phyloP scores from a whole-genome alignment of 2,113 vertebrate genomes.

The Salvator merianae region DNA sequence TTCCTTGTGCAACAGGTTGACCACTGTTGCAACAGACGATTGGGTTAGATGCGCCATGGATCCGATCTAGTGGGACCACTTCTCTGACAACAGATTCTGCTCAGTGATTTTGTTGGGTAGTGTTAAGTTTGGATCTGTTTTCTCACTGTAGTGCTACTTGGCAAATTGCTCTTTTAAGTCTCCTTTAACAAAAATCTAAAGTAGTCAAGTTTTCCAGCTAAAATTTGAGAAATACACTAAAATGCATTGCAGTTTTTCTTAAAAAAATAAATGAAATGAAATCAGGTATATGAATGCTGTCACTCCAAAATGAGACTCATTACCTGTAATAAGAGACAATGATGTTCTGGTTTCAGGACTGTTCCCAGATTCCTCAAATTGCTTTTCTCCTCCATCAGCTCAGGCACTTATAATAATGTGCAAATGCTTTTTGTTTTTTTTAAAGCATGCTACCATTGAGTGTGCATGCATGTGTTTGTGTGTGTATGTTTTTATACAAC shows the following conservation, averaged over 20 bases:
- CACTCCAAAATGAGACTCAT: slow-evolving; percentile 38
- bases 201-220: background rate
- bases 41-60: too few species aligned
- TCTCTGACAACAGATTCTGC: background rate
- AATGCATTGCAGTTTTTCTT: background rate
- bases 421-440: background rate
- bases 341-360: slow-evolving; percentile 47
- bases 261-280: background rate
- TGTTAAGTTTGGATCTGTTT: background rate
- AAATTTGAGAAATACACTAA: background rate
- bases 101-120: background rate
- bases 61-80: too few species aligned
- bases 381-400: slow-evolving; percentile 58
- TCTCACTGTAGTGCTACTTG: background rate
- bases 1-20: too few species aligned
- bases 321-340: slow-evolving; percentile 38
- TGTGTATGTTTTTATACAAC: slow-evolving; percentile 27
- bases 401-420: slow-evolving; percentile 61
- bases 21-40: too few species aligned
- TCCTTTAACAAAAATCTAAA: background rate
- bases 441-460: background rate
- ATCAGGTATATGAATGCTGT: background rate
- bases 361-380: slow-evolving; percentile 62
- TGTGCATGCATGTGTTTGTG: background rate
- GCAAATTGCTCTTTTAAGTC: background rate